Percentiles rank a stretch among this genome's conserved stretches.
Conservation (phyloP, 2,797 vertebrate species). For the Melanotaenia pygmaea region DNA sequence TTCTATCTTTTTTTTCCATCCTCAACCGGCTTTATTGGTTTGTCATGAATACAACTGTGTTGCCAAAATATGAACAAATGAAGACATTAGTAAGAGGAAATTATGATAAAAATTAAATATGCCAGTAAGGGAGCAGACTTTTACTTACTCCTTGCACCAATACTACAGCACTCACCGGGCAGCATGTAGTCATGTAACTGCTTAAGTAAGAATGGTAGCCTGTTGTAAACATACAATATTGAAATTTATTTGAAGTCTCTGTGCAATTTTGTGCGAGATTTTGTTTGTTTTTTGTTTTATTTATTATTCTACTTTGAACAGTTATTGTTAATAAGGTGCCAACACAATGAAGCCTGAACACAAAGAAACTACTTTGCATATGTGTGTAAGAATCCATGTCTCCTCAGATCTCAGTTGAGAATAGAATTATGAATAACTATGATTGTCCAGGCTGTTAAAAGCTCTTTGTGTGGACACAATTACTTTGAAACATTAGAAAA, state of each 20-base stretch:
- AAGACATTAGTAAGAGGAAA: neutral
- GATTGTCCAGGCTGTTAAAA: neutral
- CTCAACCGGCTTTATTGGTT: constrained; percentile 9
- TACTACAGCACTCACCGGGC: constrained; percentile 1
- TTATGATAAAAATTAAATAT: neutral
- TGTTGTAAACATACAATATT: neutral
- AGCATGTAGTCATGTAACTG: neutral
- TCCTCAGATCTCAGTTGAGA: neutral
- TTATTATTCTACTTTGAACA: neutral
- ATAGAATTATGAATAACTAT: neutral
- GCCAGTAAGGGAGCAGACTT: neutral
- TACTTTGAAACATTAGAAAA: neutral
- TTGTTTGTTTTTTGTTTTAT: too few relatives aligned
- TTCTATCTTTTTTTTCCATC: constrained; percentile 3
- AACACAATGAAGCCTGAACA: neutral
- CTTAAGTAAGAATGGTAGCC: neutral
- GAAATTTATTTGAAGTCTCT: neutral
- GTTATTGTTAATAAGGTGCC: neutral
- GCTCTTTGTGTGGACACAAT: neutral
- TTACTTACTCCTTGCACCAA: neutral
- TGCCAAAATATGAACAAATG: constrained; percentile 10
- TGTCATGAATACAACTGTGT: neutral
- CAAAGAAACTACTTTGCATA: neutral
- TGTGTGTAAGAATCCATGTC: neutral
- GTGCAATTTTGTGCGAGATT: neutral